These are phyloP conservation scores for Petrocephalus microphthalmus DNA, from an alignment of 2,113 vertebrate species.

Conservation along the genomic window DNA sequence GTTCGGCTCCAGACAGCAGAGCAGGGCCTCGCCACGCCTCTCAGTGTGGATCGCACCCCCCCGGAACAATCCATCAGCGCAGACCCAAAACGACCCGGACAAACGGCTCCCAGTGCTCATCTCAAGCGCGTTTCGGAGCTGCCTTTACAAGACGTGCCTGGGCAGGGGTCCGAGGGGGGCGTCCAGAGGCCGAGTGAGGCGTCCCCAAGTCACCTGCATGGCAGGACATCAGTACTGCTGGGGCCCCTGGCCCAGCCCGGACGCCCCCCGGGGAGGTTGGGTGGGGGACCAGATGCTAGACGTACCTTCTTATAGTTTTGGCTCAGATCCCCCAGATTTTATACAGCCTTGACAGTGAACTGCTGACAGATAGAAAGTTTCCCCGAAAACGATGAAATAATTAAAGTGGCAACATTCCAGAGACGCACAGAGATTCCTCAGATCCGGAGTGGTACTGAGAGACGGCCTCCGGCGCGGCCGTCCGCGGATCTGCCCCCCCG, in stretches of 20 bases:
- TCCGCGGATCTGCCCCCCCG: too few relatives aligned
- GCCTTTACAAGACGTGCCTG: conserved; percentile 9
- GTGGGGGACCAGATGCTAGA: neutral
- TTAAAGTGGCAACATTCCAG: neutral
- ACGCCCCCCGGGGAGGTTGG: neutral
- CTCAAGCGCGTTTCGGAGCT: neutral
- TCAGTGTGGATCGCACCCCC: neutral
- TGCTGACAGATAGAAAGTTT: conserved; percentile 8
- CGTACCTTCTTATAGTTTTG: neutral
- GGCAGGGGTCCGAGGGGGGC: neutral
- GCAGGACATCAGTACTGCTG: neutral
- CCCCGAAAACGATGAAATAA: neutral
- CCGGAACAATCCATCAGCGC: neutral
- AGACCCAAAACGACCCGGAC: neutral
- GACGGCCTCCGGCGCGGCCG: too few relatives aligned
- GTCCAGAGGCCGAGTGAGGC: neutral
- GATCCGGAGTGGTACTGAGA: neutral
- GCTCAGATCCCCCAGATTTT: neutral
- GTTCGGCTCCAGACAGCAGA: neutral
- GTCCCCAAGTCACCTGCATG: neutral
- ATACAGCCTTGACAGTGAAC: neutral
- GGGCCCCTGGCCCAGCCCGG: neutral
- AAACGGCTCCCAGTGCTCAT: neutral
- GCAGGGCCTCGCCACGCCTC: neutral
- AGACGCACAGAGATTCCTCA: neutral